Percentiles rank a stretch among this genome's conserved stretches.
phyloP scores from a whole-genome alignment of 2,797 vertebrate species.

The Scarus forsteni region DNA sequence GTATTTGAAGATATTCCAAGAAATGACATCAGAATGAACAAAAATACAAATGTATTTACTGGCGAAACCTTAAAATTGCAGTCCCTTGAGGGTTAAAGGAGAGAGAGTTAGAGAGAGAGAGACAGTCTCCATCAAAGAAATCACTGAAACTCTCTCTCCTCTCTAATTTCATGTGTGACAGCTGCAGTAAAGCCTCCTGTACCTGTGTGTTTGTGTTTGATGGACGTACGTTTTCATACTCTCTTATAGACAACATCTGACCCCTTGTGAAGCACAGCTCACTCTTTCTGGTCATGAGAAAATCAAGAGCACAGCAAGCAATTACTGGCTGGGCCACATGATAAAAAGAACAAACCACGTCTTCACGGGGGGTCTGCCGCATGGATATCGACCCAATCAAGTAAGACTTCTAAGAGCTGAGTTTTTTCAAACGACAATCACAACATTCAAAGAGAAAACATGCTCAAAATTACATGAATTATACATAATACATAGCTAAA shows the following conservation, averaged over 20 bases:
- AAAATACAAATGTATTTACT: no score
- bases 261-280: slow-evolving; percentile 86
- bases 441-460: background rate
- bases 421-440: background rate
- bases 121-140: no score
- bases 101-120: no score
- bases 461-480: background rate
- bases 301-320: slow-evolving; percentile 72
- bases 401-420: slow-evolving; percentile 60
- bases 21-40: no score
- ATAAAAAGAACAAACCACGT: slow-evolving; percentile 77
- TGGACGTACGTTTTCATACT: slow-evolving; percentile 17
- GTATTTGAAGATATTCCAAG: no score
- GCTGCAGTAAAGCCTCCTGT: background rate
- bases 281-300: slow-evolving; percentile 71
- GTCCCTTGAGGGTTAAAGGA: no score
- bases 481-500: background rate
- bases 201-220: background rate
- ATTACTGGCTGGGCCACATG: slow-evolving; percentile 69
- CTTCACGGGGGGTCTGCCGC: slow-evolving; percentile 86
- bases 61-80: no score
- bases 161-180: no score
- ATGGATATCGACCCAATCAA: slow-evolving; percentile 69
- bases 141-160: no score
- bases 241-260: slow-evolving; percentile 82